phyloP scores from a whole-genome alignment of 2,888 invertebrate species.

The Scaptomyza polygonia region DNA sequence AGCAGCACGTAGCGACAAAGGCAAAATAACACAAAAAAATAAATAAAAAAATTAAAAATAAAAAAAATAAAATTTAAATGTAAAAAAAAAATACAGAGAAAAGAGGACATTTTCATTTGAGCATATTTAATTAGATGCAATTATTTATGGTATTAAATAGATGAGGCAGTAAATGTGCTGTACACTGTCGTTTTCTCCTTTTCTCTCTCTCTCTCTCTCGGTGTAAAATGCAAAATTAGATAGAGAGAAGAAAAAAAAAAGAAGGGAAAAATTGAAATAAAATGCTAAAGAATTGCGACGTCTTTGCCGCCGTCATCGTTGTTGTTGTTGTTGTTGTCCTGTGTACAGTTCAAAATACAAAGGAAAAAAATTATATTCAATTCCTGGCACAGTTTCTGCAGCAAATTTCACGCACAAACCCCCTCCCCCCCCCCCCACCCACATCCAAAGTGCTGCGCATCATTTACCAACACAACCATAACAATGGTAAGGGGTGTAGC shows the following conservation, averaged over 20 bases:
- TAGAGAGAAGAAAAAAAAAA: slow-evolving; percentile 40
- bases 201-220: slow-evolving; percentile 1
- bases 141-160: slow-evolving; percentile 84
- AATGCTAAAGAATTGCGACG: slow-evolving; percentile 80
- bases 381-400: slow-evolving; percentile 77
- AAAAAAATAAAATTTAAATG: slow-evolving; percentile 19
- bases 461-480: slow-evolving; percentile 74
- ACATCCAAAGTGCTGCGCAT: slow-evolving; percentile 46
- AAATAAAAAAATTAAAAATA: slow-evolving; percentile 14
- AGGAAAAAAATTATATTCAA: slow-evolving; percentile 58
- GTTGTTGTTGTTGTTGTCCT: too few relatives aligned
- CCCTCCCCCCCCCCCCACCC: too few relatives aligned
- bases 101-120: slow-evolving; percentile 83
- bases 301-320: slow-evolving; percentile 65
- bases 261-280: slow-evolving; percentile 80
- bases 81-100: slow-evolving; percentile 53
- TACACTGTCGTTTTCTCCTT: slow-evolving; percentile 55
- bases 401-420: slow-evolving; percentile 57
- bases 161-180: slow-evolving; percentile 83
- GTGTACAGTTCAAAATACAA: slow-evolving; percentile 37
- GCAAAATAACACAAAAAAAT: slow-evolving; percentile 14
- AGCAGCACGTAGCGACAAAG: slow-evolving; percentile 63
- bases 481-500: slow-evolving; percentile 50
- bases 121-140: slow-evolving; percentile 84
- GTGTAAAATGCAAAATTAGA: slow-evolving; percentile 58